Percentiles rank a stretch among this genome's conserved stretches.
Evolutionary conservation across 1,140 invertebrate species (phyloP).

Genomic region (Babylonia areolata): DNA sequence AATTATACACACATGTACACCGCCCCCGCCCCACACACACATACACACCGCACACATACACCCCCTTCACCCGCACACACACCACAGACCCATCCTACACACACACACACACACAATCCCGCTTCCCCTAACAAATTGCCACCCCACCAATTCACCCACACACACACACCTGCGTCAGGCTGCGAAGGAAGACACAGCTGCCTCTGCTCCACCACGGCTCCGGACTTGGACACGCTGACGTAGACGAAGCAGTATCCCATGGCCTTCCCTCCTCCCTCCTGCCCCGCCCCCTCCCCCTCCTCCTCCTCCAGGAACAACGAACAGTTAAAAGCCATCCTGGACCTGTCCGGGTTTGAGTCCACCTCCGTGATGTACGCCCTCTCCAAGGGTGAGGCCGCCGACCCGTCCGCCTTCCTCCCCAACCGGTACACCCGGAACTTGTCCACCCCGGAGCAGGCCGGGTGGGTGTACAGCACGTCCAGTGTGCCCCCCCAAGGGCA

Average conservation of each 20-base stretch:
- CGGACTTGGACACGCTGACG: slow-evolving; percentile 54
- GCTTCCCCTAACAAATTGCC: not conserved
- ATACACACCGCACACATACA: too few relatives aligned
- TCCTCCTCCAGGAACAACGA: slow-evolving; percentile 44
- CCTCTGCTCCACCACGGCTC: slow-evolving; percentile 55
- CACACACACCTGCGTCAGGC: slow-evolving; percentile 56
- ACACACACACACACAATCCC: not conserved
- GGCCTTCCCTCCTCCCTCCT: too few relatives aligned
- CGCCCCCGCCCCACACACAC: too few relatives aligned
- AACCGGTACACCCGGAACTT: slow-evolving; percentile 57
- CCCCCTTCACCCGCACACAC: too few relatives aligned
- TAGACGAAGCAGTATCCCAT: slow-evolving; percentile 64
- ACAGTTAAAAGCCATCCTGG: slow-evolving; percentile 52
- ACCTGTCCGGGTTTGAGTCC: slow-evolving; percentile 46
- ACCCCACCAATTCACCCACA: not conserved
- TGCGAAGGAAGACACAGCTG: slow-evolving; percentile 55
- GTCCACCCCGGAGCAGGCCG: slow-evolving; percentile 54
- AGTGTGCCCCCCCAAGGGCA: slow-evolving; percentile 55
- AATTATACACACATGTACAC: slow-evolving; percentile 34
- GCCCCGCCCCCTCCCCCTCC: too few relatives aligned
- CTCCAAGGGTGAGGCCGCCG: slow-evolving; percentile 57
- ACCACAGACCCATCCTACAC: too few relatives aligned
- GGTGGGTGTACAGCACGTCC: slow-evolving; percentile 56
- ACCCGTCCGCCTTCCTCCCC: slow-evolving; percentile 44
- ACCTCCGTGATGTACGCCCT: slow-evolving; percentile 54